Evolutionary conservation across 1,140 invertebrate species (phyloP).

Genomic region (Monochamus saltuarius): DNA sequence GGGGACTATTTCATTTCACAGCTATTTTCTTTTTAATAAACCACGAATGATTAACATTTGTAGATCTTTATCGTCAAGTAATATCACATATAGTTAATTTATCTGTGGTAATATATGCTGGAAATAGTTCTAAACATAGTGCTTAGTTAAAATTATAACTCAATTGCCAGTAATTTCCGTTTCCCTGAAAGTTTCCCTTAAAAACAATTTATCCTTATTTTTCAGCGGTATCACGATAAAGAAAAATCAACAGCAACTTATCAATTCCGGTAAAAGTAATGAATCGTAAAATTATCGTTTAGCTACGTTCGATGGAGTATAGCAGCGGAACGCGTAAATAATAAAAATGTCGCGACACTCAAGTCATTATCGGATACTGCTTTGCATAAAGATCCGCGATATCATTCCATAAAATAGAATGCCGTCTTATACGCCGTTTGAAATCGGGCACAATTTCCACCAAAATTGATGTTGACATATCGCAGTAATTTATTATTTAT

Average conservation of each 20-base stretch:
- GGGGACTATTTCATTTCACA: too few species aligned
- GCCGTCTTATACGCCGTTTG: conserved; percentile 23
- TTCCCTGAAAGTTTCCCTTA: conserved; percentile 8
- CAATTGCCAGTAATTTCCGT: too few species aligned
- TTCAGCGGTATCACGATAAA: conserved; percentile 20
- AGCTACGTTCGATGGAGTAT: conserved; percentile 21
- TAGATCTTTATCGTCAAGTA: too few species aligned
- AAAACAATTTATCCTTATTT: conserved; percentile 18
- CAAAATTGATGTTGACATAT: conserved; percentile 42
- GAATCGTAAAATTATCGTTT: conserved; percentile 45
- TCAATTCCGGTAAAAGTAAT: conserved; percentile 42
- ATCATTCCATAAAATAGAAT: conserved; percentile 32
- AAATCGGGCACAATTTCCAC: conserved; percentile 38
- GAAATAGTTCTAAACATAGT: too few species aligned
- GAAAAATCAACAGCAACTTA: conserved; percentile 34
- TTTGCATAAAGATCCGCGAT: conserved; percentile 44
- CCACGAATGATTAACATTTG: too few species aligned
- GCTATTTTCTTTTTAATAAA: too few species aligned
- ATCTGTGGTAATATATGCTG: too few species aligned
- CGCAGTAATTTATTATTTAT: conserved; percentile 28
- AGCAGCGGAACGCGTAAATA: conserved; percentile 28
- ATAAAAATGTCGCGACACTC: conserved; percentile 38
- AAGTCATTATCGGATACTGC: conserved; percentile 44
- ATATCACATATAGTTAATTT: too few species aligned
- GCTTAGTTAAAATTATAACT: too few species aligned